Conservation (phyloP, 2,888 invertebrate genomes). For the Acleris holmiana region DNA sequence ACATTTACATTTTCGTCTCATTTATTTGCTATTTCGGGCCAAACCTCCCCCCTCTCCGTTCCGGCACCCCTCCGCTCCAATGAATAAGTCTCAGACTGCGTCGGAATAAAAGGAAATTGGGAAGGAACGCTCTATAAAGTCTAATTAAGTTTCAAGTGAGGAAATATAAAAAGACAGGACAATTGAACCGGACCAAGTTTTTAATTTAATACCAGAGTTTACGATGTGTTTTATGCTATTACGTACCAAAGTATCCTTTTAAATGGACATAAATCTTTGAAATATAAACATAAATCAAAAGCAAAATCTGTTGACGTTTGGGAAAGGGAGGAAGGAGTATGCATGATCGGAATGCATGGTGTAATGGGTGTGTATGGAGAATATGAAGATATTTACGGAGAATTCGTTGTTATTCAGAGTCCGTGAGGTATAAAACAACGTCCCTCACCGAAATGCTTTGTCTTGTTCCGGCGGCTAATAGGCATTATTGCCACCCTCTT, state of each 20-base stretch:
- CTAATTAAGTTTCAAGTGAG: conserved; percentile 83
- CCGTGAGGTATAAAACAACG: conserved; percentile 79
- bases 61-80: conserved; percentile 63
- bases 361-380: conserved; percentile 77
- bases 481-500: conserved; percentile 71
- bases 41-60: conserved; percentile 54
- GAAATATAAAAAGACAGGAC: conserved; percentile 74
- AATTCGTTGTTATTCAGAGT: conserved; percentile 75
- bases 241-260: conserved; percentile 56
- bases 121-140: conserved; percentile 84
- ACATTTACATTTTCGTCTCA: conserved; percentile 85
- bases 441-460: conserved; percentile 77
- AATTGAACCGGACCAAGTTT: conserved; percentile 55
- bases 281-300: conserved; percentile 67
- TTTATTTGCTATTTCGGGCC: conserved; percentile 84
- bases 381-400: conserved; percentile 80
- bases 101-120: conserved; percentile 81
- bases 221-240: conserved; percentile 12
- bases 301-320: conserved; percentile 59
- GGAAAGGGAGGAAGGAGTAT: conserved; percentile 69
- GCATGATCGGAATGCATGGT: conserved; percentile 78
- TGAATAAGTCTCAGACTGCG: conserved; percentile 81
- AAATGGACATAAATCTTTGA: conserved; percentile 69
- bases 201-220: conserved; percentile 40
- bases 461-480: conserved; percentile 66